Evolutionary conservation across 2,113 vertebrate genomes (phyloP).

Genomic region (Nannospalax galili): DNA sequence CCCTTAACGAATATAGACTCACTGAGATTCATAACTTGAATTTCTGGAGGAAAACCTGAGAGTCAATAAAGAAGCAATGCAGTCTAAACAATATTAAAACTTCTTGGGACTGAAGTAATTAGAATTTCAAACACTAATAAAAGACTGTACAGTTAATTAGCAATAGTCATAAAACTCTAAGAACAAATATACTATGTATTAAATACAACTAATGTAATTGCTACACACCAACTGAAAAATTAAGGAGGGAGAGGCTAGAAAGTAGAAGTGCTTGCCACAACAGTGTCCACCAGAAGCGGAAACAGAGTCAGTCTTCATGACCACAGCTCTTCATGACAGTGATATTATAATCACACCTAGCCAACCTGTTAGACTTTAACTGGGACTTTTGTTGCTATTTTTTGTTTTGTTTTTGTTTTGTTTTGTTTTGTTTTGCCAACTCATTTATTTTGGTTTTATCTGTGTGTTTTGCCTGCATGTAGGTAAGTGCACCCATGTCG

Average conservation of each 20-base stretch:
- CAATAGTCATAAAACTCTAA: slow-evolving; percentile 63
- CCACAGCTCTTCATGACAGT: not conserved
- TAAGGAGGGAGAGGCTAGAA: slow-evolving; percentile 31
- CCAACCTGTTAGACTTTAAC: too few species aligned
- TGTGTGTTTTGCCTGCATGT: too few species aligned
- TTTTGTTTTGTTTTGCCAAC: too few species aligned
- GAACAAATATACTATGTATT: slow-evolving; percentile 73
- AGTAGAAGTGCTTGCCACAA: not conserved
- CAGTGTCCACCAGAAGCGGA: not conserved
- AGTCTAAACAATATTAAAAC: slow-evolving; percentile 85
- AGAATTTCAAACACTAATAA: slow-evolving; percentile 82
- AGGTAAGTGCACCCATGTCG: too few species aligned
- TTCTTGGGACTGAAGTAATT: slow-evolving; percentile 84
- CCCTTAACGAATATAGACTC: slow-evolving; percentile 84
- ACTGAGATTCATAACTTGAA: slow-evolving; percentile 81
- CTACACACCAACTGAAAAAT: slow-evolving; percentile 47
- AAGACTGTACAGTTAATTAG: slow-evolving; percentile 78
- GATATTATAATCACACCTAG: not conserved
- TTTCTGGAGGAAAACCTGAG: slow-evolving; percentile 79
- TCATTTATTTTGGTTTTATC: too few species aligned
- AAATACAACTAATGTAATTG: slow-evolving; percentile 66
- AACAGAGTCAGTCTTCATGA: slow-evolving; percentile 10
- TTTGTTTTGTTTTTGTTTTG: too few species aligned
- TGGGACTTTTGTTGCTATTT: too few species aligned
- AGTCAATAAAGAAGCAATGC: slow-evolving; percentile 83